A percentile compares a stretch with the other conserved stretches of the same genome.
phyloP scores from a whole-genome alignment of 2,888 invertebrate species.

The Sclerodermus sp. region DNA sequence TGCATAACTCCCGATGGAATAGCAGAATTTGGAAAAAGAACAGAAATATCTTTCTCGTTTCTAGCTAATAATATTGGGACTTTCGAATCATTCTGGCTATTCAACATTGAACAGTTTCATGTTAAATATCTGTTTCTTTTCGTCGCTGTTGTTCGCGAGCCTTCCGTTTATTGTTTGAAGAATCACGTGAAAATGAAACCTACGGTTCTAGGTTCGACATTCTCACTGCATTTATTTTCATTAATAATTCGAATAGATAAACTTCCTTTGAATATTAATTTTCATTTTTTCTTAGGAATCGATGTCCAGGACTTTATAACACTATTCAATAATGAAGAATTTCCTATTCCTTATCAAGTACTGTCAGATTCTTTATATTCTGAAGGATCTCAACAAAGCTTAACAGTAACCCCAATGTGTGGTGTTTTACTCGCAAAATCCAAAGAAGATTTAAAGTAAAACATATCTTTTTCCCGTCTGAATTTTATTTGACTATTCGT shows the following conservation, averaged over 20 bases:
- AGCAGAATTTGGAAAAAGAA: constrained; percentile 64
- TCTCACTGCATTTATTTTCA: neutral
- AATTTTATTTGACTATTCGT: no score
- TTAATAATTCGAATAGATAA: no score
- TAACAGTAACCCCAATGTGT: constrained; percentile 60
- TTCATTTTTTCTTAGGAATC: constrained; percentile 34
- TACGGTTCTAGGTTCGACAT: constrained; percentile 61
- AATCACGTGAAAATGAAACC: constrained; percentile 65
- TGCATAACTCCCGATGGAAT: constrained; percentile 65
- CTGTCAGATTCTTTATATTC: constrained; percentile 62
- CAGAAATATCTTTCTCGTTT: constrained; percentile 67
- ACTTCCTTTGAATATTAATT: no score
- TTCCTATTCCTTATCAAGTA: constrained; percentile 61
- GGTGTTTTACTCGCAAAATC: constrained; percentile 60
- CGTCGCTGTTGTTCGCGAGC: constrained; percentile 67
- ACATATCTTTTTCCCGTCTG: no score
- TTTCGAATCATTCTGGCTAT: constrained; percentile 70
- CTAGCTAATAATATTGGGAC: constrained; percentile 65
- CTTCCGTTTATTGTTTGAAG: constrained; percentile 64
- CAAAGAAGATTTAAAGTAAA: constrained; percentile 62
- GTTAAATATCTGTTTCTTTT: constrained; percentile 64
- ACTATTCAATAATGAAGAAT: constrained; percentile 63
- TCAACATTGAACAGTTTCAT: constrained; percentile 64
- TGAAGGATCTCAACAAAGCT: constrained; percentile 61
- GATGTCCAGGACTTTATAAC: constrained; percentile 56